Percentiles rank a stretch among this genome's conserved stretches.
Evolutionary conservation across 2,888 invertebrate genomes (phyloP).

Genomic region (Euspilapteryx auroguttella): DNA sequence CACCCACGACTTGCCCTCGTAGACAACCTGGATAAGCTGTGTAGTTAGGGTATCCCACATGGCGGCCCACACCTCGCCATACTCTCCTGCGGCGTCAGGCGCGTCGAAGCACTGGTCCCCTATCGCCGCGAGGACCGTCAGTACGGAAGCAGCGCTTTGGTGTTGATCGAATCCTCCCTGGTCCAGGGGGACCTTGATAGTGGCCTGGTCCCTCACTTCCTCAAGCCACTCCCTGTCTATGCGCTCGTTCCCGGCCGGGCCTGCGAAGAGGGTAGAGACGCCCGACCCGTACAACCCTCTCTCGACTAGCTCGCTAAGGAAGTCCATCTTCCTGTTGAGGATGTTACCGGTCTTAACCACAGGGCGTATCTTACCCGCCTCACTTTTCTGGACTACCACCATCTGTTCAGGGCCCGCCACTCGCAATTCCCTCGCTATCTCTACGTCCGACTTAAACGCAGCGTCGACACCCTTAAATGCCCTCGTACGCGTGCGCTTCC

Average conservation of each 20-base stretch:
- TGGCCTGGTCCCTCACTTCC: background rate
- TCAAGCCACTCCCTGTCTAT: background rate
- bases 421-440: background rate
- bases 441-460: background rate
- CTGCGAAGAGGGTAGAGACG: background rate
- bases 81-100: too few species aligned
- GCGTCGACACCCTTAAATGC: slow-evolving; percentile 1
- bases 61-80: too few species aligned
- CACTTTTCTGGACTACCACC: background rate
- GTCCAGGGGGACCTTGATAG: background rate
- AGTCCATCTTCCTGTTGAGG: slow-evolving; percentile 1
- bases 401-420: background rate
- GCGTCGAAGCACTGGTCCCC: too few species aligned
- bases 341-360: background rate
- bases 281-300: background rate
- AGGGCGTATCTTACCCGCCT: background rate
- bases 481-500: background rate
- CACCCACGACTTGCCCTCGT: too few species aligned
- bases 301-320: background rate
- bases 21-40: too few species aligned
- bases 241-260: background rate
- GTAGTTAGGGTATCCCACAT: too few species aligned
- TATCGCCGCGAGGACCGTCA: too few species aligned
- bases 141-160: too few species aligned
- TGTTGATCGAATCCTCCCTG: background rate